These are phyloP conservation scores for Phallusia fumigata DNA, from an alignment of 23 tunicate species.

Conservation along the genomic window DNA sequence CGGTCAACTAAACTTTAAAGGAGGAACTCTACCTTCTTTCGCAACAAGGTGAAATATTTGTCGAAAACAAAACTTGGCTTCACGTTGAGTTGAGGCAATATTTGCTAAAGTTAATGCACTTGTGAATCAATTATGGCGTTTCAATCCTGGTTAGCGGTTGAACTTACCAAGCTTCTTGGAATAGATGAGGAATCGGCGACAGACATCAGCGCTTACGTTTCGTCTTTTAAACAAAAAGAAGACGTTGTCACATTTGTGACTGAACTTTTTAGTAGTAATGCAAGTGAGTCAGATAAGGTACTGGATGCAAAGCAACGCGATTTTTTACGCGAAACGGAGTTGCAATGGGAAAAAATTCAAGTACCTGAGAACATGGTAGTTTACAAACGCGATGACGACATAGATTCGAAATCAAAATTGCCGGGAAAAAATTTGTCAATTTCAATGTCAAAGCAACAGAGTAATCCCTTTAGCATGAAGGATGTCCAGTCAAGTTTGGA, in stretches of 20 bases:
- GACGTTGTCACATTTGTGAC: conserved; percentile 25
- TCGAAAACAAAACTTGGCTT: too few relatives aligned
- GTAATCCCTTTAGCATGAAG: conserved; percentile 40
- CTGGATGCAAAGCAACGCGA: conserved; percentile 12
- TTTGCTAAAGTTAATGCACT: not conserved
- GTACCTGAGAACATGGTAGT: conserved; percentile 69
- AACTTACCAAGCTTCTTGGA: not conserved
- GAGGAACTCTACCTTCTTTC: too few relatives aligned
- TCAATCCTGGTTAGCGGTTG: not conserved
- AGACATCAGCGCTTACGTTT: conserved; percentile 2
- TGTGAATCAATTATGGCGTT: not conserved
- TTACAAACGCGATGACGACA: conserved; percentile 47
- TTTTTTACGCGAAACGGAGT: not conserved
- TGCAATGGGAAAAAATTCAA: conserved; percentile 37
- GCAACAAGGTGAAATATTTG: too few relatives aligned
- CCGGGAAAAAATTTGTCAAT: not conserved
- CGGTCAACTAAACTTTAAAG: too few relatives aligned
- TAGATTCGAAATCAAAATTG: not conserved
- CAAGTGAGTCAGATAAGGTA: not conserved
- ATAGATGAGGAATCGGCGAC: not conserved
- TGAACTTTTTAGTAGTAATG: conserved; percentile 27
- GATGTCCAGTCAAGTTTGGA: conserved; percentile 7
- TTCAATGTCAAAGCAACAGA: not conserved
- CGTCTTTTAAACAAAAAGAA: conserved; percentile 19
- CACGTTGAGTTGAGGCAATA: not conserved